A percentile compares a stretch with the other conserved stretches of the same genome.
These are phyloP conservation scores for Criorhina ranunculi DNA, from an alignment of 2,888 invertebrate genomes.

Conservation along the genomic window DNA sequence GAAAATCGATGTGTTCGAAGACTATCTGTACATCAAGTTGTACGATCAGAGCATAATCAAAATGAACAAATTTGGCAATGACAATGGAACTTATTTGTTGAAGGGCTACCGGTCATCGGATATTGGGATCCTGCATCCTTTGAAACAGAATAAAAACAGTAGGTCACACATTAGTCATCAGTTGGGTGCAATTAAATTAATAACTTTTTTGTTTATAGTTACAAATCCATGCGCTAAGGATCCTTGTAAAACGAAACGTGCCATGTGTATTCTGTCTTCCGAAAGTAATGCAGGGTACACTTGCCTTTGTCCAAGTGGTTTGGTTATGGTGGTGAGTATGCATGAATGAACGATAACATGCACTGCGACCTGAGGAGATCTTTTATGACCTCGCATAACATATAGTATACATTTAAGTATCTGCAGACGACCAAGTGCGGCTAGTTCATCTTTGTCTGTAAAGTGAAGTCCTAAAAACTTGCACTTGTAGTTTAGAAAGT, in stretches of 20 bases:
- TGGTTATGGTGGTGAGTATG: constrained; percentile 81
- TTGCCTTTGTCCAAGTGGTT: constrained; percentile 87
- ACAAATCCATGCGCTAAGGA: constrained; percentile 87
- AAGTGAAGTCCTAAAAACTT: too few relatives aligned
- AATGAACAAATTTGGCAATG: constrained; percentile 88
- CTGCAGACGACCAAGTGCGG: too few relatives aligned
- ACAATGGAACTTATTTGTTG: constrained; percentile 86
- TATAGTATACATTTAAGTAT: too few relatives aligned
- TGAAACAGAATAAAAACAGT: constrained; percentile 87
- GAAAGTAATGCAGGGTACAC: constrained; percentile 83
- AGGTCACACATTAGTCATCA: constrained; percentile 77
- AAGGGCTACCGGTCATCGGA: constrained; percentile 87
- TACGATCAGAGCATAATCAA: constrained; percentile 88
- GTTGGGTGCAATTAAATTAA: neutral
- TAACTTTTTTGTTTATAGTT: constrained; percentile 79
- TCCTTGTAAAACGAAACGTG: constrained; percentile 87
- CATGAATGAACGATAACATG: too few relatives aligned
- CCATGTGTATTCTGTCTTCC: constrained; percentile 87
- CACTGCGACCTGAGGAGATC: too few relatives aligned
- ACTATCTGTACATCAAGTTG: constrained; percentile 88
- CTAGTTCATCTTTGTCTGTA: too few relatives aligned
- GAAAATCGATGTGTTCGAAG: constrained; percentile 91
- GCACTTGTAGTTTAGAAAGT: too few relatives aligned
- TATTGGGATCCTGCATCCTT: constrained; percentile 88
- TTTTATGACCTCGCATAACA: too few relatives aligned